Percentiles rank a stretch among this genome's conserved stretches.
Conservation (phyloP, 2,888 invertebrate genomes). For the Clusia tigrina region DNA sequence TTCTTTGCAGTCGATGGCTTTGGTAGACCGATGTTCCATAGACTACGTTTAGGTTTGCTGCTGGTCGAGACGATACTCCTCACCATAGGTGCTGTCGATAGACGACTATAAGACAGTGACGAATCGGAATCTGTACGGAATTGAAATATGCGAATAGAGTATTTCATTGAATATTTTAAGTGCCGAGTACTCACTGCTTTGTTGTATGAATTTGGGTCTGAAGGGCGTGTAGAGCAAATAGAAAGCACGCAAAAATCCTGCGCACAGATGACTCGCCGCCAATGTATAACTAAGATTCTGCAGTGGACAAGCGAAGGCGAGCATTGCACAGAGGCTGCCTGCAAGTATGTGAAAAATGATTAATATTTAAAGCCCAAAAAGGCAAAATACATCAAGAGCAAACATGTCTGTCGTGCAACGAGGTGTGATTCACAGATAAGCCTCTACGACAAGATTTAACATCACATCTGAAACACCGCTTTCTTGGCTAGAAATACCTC, state of each 20-base stretch:
- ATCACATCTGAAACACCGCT: too few species aligned
- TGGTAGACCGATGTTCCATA: slow-evolving; percentile 58
- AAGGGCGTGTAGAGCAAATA: slow-evolving; percentile 62
- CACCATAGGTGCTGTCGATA: slow-evolving; percentile 57
- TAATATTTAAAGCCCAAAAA: neutral
- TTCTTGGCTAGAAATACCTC: too few species aligned
- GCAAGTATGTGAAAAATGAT: slow-evolving; percentile 14
- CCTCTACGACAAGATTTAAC: too few species aligned
- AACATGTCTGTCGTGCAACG: too few species aligned
- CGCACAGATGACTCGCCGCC: slow-evolving; percentile 61
- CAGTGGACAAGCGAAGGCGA: slow-evolving; percentile 69
- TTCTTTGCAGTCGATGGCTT: slow-evolving; percentile 53
- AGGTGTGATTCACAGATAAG: too few species aligned
- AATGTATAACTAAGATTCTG: slow-evolving; percentile 66
- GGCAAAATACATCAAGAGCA: neutral
- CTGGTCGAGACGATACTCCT: slow-evolving; percentile 45
- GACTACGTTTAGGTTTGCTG: slow-evolving; percentile 51
- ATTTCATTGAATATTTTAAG: slow-evolving; percentile 4
- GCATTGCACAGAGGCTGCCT: slow-evolving; percentile 68
- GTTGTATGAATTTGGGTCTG: slow-evolving; percentile 61
- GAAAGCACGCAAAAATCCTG: slow-evolving; percentile 58
- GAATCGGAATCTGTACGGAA: slow-evolving; percentile 47
- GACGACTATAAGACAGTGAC: slow-evolving; percentile 62
- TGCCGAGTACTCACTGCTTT: slow-evolving; percentile 53
- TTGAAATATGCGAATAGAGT: neutral